Evolutionary conservation across 2,113 vertebrate species (phyloP).

Genomic region (Dascyllus trimaculatus): DNA sequence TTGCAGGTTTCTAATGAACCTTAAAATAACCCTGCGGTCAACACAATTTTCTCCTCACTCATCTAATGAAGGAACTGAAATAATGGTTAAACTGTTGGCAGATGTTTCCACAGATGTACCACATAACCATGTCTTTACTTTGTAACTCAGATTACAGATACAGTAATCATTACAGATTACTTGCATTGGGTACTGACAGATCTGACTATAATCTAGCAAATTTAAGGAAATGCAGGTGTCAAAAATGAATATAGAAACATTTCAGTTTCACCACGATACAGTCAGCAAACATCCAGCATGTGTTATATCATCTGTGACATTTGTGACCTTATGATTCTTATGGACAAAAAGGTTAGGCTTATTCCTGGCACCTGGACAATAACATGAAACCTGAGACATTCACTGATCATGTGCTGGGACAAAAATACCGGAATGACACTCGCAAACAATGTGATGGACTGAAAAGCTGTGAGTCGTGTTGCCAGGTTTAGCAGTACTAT

Average conservation of each 20-base stretch:
- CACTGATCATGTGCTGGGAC: conserved; percentile 6
- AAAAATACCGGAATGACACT: conserved; percentile 49
- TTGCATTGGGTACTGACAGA: too few species aligned
- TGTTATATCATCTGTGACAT: neutral
- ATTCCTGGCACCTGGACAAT: conserved; percentile 27
- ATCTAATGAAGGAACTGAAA: conserved; percentile 49
- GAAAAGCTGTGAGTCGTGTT: conserved; percentile 28
- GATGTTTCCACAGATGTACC: conserved; percentile 52
- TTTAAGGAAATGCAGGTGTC: neutral
- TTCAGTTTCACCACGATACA: conserved; percentile 3
- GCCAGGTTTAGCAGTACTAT: conserved; percentile 4
- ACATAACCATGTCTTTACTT: conserved; percentile 4
- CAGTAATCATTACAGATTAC: neutral
- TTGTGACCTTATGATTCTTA: conserved; percentile 30
- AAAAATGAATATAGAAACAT: neutral
- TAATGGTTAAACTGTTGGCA: conserved; percentile 53
- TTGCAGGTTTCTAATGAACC: conserved; percentile 59
- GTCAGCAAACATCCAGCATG: conserved; percentile 9
- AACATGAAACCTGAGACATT: conserved; percentile 32
- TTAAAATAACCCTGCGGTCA: conserved; percentile 56
- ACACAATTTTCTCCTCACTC: conserved; percentile 36
- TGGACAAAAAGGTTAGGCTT: conserved; percentile 23
- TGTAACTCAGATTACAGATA: neutral
- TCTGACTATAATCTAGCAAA: neutral
- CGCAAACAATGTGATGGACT: conserved; percentile 20